Base-by-base conservation (phyloP, 2,113 vertebrate species). In the Madoqua kirkii region DNA sequence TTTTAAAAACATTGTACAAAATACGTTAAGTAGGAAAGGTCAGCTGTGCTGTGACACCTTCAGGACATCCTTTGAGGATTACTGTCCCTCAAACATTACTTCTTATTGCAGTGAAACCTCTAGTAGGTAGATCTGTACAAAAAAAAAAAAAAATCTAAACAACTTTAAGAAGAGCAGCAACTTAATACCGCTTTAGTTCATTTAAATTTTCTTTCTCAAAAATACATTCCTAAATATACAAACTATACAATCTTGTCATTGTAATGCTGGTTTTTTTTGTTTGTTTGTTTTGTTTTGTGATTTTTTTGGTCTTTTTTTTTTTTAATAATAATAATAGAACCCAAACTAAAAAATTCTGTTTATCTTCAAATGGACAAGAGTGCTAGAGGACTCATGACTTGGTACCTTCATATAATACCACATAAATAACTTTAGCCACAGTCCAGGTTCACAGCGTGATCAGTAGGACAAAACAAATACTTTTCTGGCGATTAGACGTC, bases 161-260 rank as follows among this genome's bases (percentile, higher is more conserved):
- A 67, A 97, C 92, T 97, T 98, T 97, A 98, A 98, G 98, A 98
- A 98, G 91, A 98, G 98, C 98, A 99, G 98, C 97, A 74, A 98
- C 97, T 97, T 91, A 96, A 96, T 11, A 97, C 98, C 98, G 98
- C 92, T 98, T 98, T 98, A 97, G 98, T 98, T 99, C 98, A 98
- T 99, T 99, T 98, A 98, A 98, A 98, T 98, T 98, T 98, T 99
- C 98, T 99, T 98, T 98, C 98, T 98, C 98, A 98, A 99, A 99
- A 99, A 99, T 99, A 99, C 98, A 98, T 98, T 98, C 98, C 99
- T 99, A 99, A 99, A 99, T 99, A 99, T 99, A 99, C 99, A 99
- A 99, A 99, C 99, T 99, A 99, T 99, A 99, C 99, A 99, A 98
- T 99, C 98, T 98, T 95, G 97, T 98, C 98, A 98, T 98, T 98